Conservation (phyloP, 92 coral and sea anemone genomes). For the Actinernus sp. region DNA sequence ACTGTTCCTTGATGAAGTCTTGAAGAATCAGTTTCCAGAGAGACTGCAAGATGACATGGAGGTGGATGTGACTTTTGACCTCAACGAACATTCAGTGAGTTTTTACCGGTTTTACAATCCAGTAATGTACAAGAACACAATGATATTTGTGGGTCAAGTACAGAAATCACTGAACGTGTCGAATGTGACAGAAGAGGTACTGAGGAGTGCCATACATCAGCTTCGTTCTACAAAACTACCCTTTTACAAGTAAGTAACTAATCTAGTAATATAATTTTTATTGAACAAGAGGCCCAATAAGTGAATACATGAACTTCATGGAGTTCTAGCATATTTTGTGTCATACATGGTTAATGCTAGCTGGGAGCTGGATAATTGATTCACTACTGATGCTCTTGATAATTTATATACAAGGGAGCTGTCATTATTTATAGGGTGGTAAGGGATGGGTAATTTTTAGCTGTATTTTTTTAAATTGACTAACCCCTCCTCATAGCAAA, state of each 20-base stretch:
- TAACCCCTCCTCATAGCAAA: too few species aligned
- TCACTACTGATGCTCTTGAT: too few species aligned
- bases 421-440: too few species aligned
- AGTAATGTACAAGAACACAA: slow-evolving; percentile 2
- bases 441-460: too few species aligned
- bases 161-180: not conserved
- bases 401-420: too few species aligned
- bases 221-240: slow-evolving; percentile 22
- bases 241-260: slow-evolving; percentile 46
- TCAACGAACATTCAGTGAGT: slow-evolving; percentile 11
- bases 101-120: slow-evolving; percentile 29
- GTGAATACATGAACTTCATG: too few species aligned
- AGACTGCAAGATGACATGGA: slow-evolving; percentile 52
- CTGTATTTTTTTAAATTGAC: too few species aligned
- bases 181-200: slow-evolving; percentile 18
- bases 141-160: not conserved
- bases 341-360: too few species aligned
- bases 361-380: too few species aligned
- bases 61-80: slow-evolving; percentile 11
- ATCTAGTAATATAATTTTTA: not conserved
- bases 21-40: slow-evolving; percentile 21
- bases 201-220: slow-evolving; percentile 1
- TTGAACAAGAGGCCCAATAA: not conserved
- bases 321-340: too few species aligned
- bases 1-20: slow-evolving; percentile 23